Evolutionary conservation across 2,888 invertebrate genomes (phyloP).

Genomic region (Chesias legatella): DNA sequence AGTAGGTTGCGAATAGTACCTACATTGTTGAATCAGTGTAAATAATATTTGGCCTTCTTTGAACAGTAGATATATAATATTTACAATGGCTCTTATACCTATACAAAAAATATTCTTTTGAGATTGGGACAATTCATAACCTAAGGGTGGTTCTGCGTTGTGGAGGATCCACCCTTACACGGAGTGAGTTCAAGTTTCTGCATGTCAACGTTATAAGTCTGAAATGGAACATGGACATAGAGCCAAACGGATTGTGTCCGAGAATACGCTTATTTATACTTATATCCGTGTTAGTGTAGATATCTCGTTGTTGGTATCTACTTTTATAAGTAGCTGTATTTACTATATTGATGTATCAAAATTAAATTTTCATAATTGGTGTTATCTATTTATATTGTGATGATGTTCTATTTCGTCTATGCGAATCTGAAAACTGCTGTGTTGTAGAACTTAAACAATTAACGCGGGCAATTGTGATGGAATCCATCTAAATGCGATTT

Average conservation of each 20-base stretch:
- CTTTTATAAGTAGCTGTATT: conserved; percentile 65
- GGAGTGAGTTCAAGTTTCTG: conserved; percentile 27
- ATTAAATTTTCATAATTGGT: conserved; percentile 44
- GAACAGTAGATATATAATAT: too few relatives aligned
- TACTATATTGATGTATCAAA: conserved; percentile 49
- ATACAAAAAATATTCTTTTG: background rate
- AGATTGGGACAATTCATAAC: conserved; percentile 1
- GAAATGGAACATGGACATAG: conserved; percentile 68
- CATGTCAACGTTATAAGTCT: conserved; percentile 54
- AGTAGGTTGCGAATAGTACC: too few relatives aligned
- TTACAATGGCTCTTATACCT: too few relatives aligned
- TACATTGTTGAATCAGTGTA: too few relatives aligned
- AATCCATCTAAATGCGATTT: too few relatives aligned
- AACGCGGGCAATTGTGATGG: background rate
- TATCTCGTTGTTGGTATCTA: conserved; percentile 68
- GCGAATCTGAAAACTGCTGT: conserved; percentile 18
- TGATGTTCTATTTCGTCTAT: conserved; percentile 30
- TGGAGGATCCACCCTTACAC: conserved; percentile 11
- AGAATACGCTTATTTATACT: conserved; percentile 78
- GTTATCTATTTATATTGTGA: conserved; percentile 44
- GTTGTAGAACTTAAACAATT: background rate
- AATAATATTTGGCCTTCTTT: too few relatives aligned
- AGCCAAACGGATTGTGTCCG: conserved; percentile 68
- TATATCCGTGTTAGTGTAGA: conserved; percentile 71
- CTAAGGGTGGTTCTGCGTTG: too few relatives aligned